Conservation (phyloP, 2,888 invertebrate genomes). For the Aleiodes leptofemur region DNA sequence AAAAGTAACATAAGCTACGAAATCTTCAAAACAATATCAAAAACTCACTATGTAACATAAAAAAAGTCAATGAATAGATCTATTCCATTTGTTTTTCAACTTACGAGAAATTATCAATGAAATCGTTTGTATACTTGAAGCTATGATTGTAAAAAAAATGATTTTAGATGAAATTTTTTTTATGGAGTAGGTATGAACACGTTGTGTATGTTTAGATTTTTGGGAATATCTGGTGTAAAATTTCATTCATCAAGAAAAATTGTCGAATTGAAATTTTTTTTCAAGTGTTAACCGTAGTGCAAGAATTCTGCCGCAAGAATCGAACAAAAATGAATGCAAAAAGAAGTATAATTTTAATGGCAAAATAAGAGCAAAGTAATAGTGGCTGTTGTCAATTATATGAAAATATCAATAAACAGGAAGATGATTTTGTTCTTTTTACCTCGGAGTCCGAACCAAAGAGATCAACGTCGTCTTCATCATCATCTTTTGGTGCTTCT, state of each 20-base stretch:
- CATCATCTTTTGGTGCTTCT: constrained; percentile 73
- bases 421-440: constrained; percentile 51
- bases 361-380: too few species aligned
- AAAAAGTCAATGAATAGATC: constrained; percentile 3
- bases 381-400: background rate
- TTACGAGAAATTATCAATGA: constrained; percentile 33
- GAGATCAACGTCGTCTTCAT: constrained; percentile 87
- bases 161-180: constrained; percentile 28
- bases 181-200: background rate
- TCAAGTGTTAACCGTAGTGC: background rate
- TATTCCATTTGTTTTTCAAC: constrained; percentile 9
- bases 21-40: constrained; percentile 1
- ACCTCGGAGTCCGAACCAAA: constrained; percentile 89
- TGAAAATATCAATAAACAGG: constrained; percentile 30
- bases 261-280: background rate
- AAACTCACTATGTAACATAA: background rate
- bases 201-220: constrained; percentile 31
- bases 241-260: constrained; percentile 6
- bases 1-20: constrained; percentile 14
- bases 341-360: too few species aligned
- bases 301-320: background rate
- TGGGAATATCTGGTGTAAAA: constrained; percentile 45
- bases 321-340: background rate
- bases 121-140: constrained; percentile 35
- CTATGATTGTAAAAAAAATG: constrained; percentile 34